Evolutionary conservation across 2,888 invertebrate genomes (phyloP).

Genomic region (Tethea ocularis): DNA sequence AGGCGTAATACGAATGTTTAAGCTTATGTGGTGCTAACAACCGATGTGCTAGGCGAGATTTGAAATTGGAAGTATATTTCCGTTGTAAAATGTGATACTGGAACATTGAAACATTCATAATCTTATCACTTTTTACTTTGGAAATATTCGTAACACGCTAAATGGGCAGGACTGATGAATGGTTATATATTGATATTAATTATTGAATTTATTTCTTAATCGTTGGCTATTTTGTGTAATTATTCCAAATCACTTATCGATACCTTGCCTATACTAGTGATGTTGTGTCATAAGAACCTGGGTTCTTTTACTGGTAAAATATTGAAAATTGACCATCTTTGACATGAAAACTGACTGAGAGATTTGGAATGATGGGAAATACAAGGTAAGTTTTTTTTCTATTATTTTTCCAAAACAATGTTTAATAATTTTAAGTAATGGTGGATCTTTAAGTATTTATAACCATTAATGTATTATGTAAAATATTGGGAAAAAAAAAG

Average conservation of each 20-base stretch:
- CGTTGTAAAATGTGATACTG: slow-evolving; percentile 27
- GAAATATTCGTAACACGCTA: slow-evolving; percentile 52
- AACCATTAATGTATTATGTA: slow-evolving; percentile 69
- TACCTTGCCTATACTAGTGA: neutral
- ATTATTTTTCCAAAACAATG: slow-evolving; percentile 13
- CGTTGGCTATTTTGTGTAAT: neutral
- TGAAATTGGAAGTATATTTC: slow-evolving; percentile 18
- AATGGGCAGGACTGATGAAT: slow-evolving; percentile 64
- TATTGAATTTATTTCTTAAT: slow-evolving; percentile 11
- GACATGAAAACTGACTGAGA: neutral
- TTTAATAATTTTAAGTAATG: slow-evolving; percentile 79
- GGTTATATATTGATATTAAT: slow-evolving; percentile 30
- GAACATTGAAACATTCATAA: neutral
- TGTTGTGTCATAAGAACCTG: neutral
- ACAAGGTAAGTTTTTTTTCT: slow-evolving; percentile 1
- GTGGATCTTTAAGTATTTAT: slow-evolving; percentile 52
- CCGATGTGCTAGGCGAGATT: slow-evolving; percentile 35
- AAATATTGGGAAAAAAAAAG: slow-evolving; percentile 52
- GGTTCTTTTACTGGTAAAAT: neutral
- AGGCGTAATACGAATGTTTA: slow-evolving; percentile 29
- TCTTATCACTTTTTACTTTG: slow-evolving; percentile 34
- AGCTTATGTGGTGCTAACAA: slow-evolving; percentile 70
- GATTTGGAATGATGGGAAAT: slow-evolving; percentile 9
- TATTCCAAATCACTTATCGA: neutral
- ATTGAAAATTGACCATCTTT: neutral